Conservation (phyloP, 2,113 vertebrate species). For the Plectropomus leopardus region DNA sequence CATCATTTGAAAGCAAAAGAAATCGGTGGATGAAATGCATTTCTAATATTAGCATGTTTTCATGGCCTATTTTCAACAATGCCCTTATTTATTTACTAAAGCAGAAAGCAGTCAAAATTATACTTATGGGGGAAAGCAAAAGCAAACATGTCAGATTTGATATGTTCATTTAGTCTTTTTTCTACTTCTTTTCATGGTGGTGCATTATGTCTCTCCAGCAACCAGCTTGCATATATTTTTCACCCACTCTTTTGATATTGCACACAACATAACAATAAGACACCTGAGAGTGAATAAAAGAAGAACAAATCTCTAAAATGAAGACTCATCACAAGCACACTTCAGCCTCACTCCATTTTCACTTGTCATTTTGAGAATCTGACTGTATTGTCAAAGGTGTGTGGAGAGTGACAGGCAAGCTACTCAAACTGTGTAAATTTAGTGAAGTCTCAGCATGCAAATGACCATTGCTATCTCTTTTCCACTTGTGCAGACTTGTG, state of each 20-base stretch:
- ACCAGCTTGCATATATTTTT: not conserved
- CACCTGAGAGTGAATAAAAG: not conserved
- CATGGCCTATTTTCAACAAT: conserved; percentile 9
- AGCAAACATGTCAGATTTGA: conserved; percentile 18
- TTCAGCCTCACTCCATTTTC: not conserved
- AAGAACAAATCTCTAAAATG: conserved; percentile 2
- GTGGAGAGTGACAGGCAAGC: not conserved
- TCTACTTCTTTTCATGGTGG: not conserved
- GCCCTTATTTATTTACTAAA: not conserved
- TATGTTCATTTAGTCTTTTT: not conserved
- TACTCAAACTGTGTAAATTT: not conserved
- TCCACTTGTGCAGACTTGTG: not conserved
- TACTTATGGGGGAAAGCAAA: not conserved
- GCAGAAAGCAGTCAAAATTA: not conserved
- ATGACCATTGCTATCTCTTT: no score
- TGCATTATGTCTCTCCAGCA: not conserved
- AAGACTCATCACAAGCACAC: not conserved
- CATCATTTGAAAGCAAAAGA: conserved; percentile 22
- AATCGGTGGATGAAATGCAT: conserved; percentile 32
- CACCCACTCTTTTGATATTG: not conserved
- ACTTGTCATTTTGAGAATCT: not conserved
- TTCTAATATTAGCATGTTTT: conserved; percentile 49
- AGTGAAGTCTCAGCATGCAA: not conserved
- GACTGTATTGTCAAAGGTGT: not conserved
- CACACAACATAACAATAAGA: not conserved